Percentiles rank a stretch among this genome's conserved stretches.
These are phyloP conservation scores for Mongoloraphidia duomilia DNA, from an alignment of 2,888 invertebrate genomes.

Conservation along the genomic window DNA sequence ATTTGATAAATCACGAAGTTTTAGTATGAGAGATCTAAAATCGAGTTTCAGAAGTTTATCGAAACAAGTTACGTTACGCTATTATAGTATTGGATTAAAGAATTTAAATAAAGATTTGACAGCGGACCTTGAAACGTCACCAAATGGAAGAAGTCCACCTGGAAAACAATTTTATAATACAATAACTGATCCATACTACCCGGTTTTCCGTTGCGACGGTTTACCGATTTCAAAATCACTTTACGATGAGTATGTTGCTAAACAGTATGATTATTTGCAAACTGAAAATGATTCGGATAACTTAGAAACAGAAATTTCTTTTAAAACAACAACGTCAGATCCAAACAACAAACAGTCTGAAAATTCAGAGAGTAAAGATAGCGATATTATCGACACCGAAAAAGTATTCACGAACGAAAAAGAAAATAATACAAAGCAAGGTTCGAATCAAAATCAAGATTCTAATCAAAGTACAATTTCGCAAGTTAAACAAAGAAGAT, in stretches of 20 bases:
- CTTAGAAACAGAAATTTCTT: too few relatives aligned
- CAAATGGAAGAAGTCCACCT: conserved; percentile 24
- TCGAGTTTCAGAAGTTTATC: conserved; percentile 42
- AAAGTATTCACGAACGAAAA: too few relatives aligned
- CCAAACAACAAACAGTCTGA: not conserved
- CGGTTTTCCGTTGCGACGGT: conserved; percentile 60
- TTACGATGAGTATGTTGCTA: conserved; percentile 53
- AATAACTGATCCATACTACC: conserved; percentile 65
- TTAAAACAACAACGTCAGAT: not conserved
- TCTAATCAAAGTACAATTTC: not conserved
- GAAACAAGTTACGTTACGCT: conserved; percentile 40
- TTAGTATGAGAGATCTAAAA: conserved; percentile 49
- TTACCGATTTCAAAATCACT: conserved; percentile 57
- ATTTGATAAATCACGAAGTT: conserved; percentile 23
- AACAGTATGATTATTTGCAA: conserved; percentile 42
- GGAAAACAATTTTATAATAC: conserved; percentile 44
- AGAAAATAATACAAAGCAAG: too few relatives aligned
- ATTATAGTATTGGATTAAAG: conserved; percentile 32
- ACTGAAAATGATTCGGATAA: conserved; percentile 9
- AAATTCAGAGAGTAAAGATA: not conserved
- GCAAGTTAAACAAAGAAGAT: conserved; percentile 28
- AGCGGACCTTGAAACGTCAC: conserved; percentile 24
- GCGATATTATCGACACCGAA: too few relatives aligned
- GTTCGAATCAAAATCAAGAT: too few relatives aligned
- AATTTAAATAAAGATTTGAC: conserved; percentile 23